phyloP scores from a whole-genome alignment of 2,888 invertebrate species.

The Pseudeuparius sepicola region DNA sequence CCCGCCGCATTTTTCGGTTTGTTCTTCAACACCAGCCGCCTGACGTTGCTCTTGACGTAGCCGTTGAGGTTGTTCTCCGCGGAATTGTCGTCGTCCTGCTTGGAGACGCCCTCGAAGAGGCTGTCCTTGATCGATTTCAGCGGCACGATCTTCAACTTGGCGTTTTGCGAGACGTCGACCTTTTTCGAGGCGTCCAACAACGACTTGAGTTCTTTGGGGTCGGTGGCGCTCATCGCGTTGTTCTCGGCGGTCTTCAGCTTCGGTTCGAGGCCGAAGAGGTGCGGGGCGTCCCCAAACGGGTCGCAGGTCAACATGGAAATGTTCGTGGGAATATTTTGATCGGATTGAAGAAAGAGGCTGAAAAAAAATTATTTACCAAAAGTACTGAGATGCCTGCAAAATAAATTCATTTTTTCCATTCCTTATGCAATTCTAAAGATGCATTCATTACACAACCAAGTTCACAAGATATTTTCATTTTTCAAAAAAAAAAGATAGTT shows the following conservation, averaged over 20 bases:
- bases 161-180: conserved; percentile 24
- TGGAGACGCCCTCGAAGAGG: conserved; percentile 58
- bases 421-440: too few species aligned
- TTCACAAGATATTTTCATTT: too few species aligned
- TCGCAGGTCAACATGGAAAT: conserved; percentile 27
- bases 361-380: conserved; percentile 17
- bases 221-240: conserved; percentile 27
- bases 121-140: conserved; percentile 40
- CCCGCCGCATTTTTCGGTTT: too few species aligned
- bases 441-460: too few species aligned
- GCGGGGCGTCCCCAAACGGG: conserved; percentile 32
- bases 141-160: conserved; percentile 28
- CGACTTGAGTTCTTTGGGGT: conserved; percentile 33
- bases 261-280: conserved; percentile 31
- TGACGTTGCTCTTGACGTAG: conserved; percentile 24
- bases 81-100: conserved; percentile 15
- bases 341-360: conserved; percentile 26
- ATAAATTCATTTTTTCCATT: too few species aligned
- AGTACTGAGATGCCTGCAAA: too few species aligned
- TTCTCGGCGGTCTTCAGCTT: conserved; percentile 19
- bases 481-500: too few species aligned
- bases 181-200: conserved; percentile 32
- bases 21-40: conserved; percentile 25
- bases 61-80: conserved; percentile 13
- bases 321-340: conserved; percentile 23